A percentile compares a stretch with the other conserved stretches of the same genome.
phyloP scores from a whole-genome alignment of 2,888 invertebrate genomes.

The Dione juno region DNA sequence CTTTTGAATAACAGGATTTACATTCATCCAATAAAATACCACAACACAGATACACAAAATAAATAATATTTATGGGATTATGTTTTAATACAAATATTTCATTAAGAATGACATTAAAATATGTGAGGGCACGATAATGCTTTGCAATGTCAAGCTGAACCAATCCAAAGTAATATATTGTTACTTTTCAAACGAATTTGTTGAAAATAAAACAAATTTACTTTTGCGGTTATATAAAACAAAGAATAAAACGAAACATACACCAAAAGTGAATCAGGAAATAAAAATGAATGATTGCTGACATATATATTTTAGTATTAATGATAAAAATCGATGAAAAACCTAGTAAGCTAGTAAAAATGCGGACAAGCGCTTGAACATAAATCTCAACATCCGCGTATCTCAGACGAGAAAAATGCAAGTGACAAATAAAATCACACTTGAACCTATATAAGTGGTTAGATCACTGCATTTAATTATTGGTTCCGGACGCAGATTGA shows the following conservation, averaged over 20 bases:
- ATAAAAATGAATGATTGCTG: conserved; percentile 6
- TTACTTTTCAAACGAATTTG: conserved; percentile 14
- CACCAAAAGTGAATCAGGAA: conserved; percentile 36
- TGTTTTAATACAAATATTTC: conserved; percentile 23
- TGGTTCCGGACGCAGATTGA: conserved; percentile 37
- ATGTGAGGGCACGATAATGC: conserved; percentile 11
- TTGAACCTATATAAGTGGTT: conserved; percentile 32
- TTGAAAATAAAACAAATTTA: conserved; percentile 4
- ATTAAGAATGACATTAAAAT: conserved; percentile 18
- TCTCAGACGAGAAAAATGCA: conserved; percentile 44
- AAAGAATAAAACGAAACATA: conserved; percentile 22
- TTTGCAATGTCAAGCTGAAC: neutral
- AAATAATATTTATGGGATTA: conserved; percentile 28
- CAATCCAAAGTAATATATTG: conserved; percentile 20
- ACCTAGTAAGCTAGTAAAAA: conserved; percentile 37
- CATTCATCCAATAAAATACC: conserved; percentile 30
- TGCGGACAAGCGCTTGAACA: conserved; percentile 39
- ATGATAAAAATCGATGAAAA: conserved; percentile 22
- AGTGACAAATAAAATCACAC: conserved; percentile 44
- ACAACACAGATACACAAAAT: conserved; percentile 8
- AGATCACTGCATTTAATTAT: conserved; percentile 38
- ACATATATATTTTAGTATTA: conserved; percentile 19
- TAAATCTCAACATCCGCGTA: conserved; percentile 47
- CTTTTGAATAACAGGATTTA: conserved; percentile 26
- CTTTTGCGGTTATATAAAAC: neutral